Percentiles rank a stretch among this genome's conserved stretches.
These are phyloP conservation scores for silkworm (Bombyx mori) DNA, from an alignment of 1,140 invertebrate genomes.

Conservation along the genomic window ASM3026992v2 NC_085127.1:11693501-11694000, in stretches of 20 bases:
- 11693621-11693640: too few species aligned
- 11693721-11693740: background rate
- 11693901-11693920: slow-evolving; percentile 48
- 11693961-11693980: slow-evolving; percentile 15
- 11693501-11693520: too few species aligned
- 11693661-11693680: too few species aligned
- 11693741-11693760: slow-evolving; percentile 14
- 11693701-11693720: too few species aligned
- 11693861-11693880: slow-evolving; percentile 7
- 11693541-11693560: too few species aligned
- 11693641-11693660: too few species aligned
- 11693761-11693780: slow-evolving; percentile 16
- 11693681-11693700: too few species aligned
- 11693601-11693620: too few species aligned
- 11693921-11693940: slow-evolving; percentile 58
- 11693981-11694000: slow-evolving; percentile 8
- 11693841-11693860: slow-evolving; percentile 12
- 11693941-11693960: slow-evolving; percentile 15
- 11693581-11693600: too few species aligned
- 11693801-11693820: slow-evolving; percentile 5
- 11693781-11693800: slow-evolving; percentile 15
- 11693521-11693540: too few species aligned
- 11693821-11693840: slow-evolving; percentile 6
- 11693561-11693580: too few species aligned
- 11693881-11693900: slow-evolving; percentile 27